A percentile compares a stretch with the other conserved stretches of the same genome.
These are phyloP conservation scores for Stenotaenia linearis DNA, from an alignment of 2,888 invertebrate species.

Conservation along the genomic window DNA sequence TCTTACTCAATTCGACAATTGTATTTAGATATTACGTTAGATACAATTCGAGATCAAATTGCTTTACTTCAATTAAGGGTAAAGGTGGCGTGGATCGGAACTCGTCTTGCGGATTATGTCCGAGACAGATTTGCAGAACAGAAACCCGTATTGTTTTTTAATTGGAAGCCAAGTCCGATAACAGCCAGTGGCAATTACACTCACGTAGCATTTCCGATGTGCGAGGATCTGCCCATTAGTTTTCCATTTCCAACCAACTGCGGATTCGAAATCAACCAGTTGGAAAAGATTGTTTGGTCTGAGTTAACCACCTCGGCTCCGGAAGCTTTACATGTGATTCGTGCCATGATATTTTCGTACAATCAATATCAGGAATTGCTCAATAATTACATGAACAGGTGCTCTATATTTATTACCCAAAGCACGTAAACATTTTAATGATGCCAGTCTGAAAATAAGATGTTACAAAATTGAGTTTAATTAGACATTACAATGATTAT, in stretches of 20 bases:
- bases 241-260: slow-evolving; percentile 49
- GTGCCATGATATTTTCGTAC: slow-evolving; percentile 49
- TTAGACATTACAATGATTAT: background rate
- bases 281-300: slow-evolving; percentile 62
- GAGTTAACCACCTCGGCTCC: slow-evolving; percentile 54
- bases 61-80: slow-evolving; percentile 56
- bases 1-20: background rate
- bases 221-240: slow-evolving; percentile 49
- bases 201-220: slow-evolving; percentile 60
- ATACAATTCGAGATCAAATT: slow-evolving; percentile 52
- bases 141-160: slow-evolving; percentile 57
- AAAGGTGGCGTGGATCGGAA: slow-evolving; percentile 65
- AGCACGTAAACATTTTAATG: background rate
- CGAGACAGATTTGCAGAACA: slow-evolving; percentile 41
- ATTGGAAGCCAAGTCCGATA: slow-evolving; percentile 59
- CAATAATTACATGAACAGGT: slow-evolving; percentile 35
- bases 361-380: slow-evolving; percentile 55
- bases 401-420: background rate
- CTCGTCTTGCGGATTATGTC: slow-evolving; percentile 51
- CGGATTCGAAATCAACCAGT: slow-evolving; percentile 62
- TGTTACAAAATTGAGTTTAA: background rate
- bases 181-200: slow-evolving; percentile 52
- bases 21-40: slow-evolving; percentile 34
- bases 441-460: background rate
- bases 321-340: slow-evolving; percentile 45